Evolutionary conservation across 2,113 vertebrate genomes (phyloP).

Genomic region (Rhabdomys dilectus): DNA sequence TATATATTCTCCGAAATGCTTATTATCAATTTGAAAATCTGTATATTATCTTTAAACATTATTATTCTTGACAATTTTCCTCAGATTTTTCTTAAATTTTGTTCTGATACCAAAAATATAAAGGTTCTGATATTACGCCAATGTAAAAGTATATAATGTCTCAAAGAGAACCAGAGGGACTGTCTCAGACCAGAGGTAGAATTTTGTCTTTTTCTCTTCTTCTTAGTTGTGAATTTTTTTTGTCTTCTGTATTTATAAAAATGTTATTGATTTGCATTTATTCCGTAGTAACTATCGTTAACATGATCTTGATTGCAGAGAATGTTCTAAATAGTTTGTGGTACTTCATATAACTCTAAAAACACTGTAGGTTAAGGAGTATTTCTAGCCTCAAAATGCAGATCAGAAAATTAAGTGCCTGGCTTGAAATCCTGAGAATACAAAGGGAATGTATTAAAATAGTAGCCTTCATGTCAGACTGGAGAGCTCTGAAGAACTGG

Average conservation of each 20-base stretch:
- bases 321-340: background rate
- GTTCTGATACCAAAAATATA: background rate
- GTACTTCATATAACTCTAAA: background rate
- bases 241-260: background rate
- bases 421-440: background rate
- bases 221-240: background rate
- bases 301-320: background rate
- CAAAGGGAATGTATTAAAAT: background rate
- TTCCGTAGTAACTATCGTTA: background rate
- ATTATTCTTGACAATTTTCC: background rate
- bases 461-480: background rate
- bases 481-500: background rate
- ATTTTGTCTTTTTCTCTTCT: background rate
- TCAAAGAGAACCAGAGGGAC: background rate
- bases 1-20: background rate
- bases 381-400: constrained; percentile 14
- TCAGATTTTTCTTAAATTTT: background rate
- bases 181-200: background rate
- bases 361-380: background rate
- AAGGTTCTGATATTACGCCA: background rate
- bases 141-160: background rate
- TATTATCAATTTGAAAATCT: constrained; percentile 7
- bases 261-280: background rate
- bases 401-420: background rate
- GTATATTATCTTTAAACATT: background rate